Evolutionary conservation across 2,888 invertebrate genomes (phyloP).

Genomic region (Meteorus cinctellus): DNA sequence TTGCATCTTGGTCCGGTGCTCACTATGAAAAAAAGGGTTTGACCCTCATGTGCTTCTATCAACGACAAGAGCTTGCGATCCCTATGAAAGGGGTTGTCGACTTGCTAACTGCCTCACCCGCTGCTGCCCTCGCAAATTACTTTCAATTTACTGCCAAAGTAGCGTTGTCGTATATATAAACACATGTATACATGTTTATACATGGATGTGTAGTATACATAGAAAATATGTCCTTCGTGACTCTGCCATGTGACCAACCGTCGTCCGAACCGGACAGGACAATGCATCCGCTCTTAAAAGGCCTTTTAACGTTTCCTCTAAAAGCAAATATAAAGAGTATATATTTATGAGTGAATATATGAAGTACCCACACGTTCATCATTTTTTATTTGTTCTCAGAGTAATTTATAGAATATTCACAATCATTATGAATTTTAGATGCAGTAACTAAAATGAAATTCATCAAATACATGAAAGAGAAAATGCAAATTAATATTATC

Average conservation of each 20-base stretch:
- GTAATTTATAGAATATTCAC: neutral
- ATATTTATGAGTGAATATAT: neutral
- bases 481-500: too few relatives aligned
- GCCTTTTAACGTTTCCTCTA: conserved; percentile 30
- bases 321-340: neutral
- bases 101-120: conserved; percentile 60
- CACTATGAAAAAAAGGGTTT: neutral
- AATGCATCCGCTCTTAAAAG: conserved; percentile 13
- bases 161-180: conserved; percentile 35
- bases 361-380: neutral
- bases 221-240: neutral
- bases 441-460: too few relatives aligned
- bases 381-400: neutral
- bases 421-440: too few relatives aligned
- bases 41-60: conserved; percentile 53
- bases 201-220: neutral
- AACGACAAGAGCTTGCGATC: conserved; percentile 49
- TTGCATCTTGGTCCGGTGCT: too few relatives aligned
- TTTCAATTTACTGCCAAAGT: conserved; percentile 64
- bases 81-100: conserved; percentile 55
- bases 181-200: neutral
- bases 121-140: conserved; percentile 63
- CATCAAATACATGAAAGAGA: too few relatives aligned
- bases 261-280: neutral
- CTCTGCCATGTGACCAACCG: neutral